phyloP scores from a whole-genome alignment of 1,140 invertebrate genomes.

The Battus philenor region DNA sequence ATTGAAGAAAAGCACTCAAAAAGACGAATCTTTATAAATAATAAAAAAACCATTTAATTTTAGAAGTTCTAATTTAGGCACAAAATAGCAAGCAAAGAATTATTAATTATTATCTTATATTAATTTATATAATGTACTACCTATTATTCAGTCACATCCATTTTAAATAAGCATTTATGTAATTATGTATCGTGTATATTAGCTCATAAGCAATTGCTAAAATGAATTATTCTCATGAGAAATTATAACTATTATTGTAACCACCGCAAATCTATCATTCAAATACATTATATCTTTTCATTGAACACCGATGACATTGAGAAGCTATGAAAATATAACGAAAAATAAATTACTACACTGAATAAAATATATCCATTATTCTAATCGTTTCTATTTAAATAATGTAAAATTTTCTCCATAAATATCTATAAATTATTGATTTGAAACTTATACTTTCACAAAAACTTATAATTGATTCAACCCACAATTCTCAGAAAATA shows the following conservation, averaged over 20 bases:
- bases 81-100: slow-evolving; percentile 28
- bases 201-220: too few relatives aligned
- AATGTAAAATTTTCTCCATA: slow-evolving; percentile 7
- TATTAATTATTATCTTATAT: slow-evolving; percentile 24
- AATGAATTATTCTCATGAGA: slow-evolving; percentile 48
- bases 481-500: slow-evolving; percentile 27
- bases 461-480: slow-evolving; percentile 17
- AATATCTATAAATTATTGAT: not conserved
- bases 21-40: not conserved
- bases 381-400: not conserved
- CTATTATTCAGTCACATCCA: slow-evolving; percentile 67
- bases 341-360: too few relatives aligned
- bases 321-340: not conserved
- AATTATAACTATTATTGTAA: slow-evolving; percentile 16
- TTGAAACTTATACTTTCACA: too few relatives aligned
- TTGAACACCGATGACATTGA: not conserved
- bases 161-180: slow-evolving; percentile 54
- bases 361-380: not conserved
- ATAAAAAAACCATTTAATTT: not conserved
- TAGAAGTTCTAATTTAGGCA: slow-evolving; percentile 24
- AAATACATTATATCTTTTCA: slow-evolving; percentile 2
- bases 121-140: slow-evolving; percentile 41
- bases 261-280: too few relatives aligned
- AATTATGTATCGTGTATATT: too few relatives aligned
- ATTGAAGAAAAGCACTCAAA: not conserved